Evolutionary conservation across 2,797 vertebrate genomes (phyloP).

Genomic region (Mormyrops attenuatus): DNA sequence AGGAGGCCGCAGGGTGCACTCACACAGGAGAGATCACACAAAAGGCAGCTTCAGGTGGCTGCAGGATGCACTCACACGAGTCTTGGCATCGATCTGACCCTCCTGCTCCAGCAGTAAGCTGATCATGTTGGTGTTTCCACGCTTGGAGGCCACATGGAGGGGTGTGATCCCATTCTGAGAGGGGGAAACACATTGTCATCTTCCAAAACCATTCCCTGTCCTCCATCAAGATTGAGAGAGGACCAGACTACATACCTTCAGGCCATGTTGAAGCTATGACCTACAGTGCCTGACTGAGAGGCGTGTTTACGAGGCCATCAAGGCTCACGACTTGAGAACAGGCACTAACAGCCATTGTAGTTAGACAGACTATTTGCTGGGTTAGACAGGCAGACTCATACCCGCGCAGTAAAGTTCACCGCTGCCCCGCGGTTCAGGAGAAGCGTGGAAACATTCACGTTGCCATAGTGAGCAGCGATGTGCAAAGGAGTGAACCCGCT

Average conservation of each 20-base stretch:
- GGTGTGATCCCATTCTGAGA: conserved; percentile 91
- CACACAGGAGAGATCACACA: conserved; percentile 58
- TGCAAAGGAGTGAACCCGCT: conserved; percentile 96
- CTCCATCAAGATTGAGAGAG: not conserved
- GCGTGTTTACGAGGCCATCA: not conserved
- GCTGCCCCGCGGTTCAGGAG: conserved; percentile 94
- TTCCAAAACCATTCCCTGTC: not conserved
- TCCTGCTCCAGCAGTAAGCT: conserved; percentile 87
- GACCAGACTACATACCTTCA: not conserved
- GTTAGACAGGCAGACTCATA: conserved; percentile 46
- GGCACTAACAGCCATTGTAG: not conserved
- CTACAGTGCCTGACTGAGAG: not conserved
- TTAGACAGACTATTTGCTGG: not conserved
- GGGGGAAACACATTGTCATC: not conserved
- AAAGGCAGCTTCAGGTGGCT: not conserved
- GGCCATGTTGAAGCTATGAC: not conserved
- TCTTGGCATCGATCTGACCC: conserved; percentile 92
- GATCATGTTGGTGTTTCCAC: conserved; percentile 97
- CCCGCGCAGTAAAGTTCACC: conserved; percentile 95
- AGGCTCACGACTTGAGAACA: not conserved
- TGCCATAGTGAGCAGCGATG: conserved; percentile 96
- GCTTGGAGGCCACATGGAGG: conserved; percentile 93
- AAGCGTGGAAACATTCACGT: conserved; percentile 94
- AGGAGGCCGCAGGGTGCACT: conserved; percentile 41
- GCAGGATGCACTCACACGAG: conserved; percentile 34